These are phyloP conservation scores for Trematomus loennbergii DNA, from an alignment of 2,113 vertebrate species.

Conservation along the genomic window DNA sequence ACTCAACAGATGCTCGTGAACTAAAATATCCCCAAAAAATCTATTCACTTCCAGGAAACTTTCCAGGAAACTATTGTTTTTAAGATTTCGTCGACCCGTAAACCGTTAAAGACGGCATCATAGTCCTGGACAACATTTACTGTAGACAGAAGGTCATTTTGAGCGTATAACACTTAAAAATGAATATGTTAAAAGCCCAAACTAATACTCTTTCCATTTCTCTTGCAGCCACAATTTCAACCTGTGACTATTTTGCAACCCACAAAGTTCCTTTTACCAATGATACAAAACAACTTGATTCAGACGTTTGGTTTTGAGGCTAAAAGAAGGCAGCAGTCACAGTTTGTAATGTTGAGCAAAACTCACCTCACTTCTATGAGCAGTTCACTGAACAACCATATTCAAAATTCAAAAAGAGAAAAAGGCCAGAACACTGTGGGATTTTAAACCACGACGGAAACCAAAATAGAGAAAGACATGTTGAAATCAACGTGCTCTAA, in stretches of 20 bases:
- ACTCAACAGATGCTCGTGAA: too few relatives aligned
- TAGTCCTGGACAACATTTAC: neutral
- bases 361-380: conserved; percentile 17
- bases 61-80: too few relatives aligned
- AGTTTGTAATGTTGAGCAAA: conserved; percentile 8
- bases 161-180: neutral
- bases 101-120: neutral
- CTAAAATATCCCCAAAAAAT: too few relatives aligned
- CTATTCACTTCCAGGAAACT: too few relatives aligned
- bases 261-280: too few relatives aligned
- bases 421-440: too few relatives aligned
- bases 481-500: conserved; percentile 20
- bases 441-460: conserved; percentile 23
- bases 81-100: neutral
- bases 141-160: too few relatives aligned
- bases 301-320: too few relatives aligned
- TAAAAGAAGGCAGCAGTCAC: neutral
- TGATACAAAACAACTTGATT: too few relatives aligned
- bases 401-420: neutral
- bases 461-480: conserved; percentile 36
- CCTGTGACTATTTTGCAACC: too few relatives aligned
- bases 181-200: neutral
- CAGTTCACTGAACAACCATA: conserved; percentile 16
- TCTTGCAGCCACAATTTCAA: conserved; percentile 8
- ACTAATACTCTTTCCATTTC: neutral